Evolutionary conservation across 2,797 vertebrate genomes (phyloP), one percentile per base, ranked within the genome.

Genomic region (Anabas testudineus): DNA sequence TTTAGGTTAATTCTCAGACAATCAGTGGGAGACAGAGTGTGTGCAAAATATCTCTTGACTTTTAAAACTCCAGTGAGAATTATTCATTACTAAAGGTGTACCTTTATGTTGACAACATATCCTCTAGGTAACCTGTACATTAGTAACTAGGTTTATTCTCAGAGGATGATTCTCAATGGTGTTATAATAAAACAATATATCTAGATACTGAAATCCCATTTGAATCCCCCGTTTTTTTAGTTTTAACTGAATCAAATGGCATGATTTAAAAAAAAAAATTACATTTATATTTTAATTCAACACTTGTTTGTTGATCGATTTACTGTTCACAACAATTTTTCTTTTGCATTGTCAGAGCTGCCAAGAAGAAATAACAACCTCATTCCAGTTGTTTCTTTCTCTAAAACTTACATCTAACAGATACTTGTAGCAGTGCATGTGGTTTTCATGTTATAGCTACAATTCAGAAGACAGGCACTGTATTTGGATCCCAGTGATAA

Each of bases 201-300:
- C 18, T 36, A 41, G 7, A 5, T 18, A 21, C 28, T 41, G 2
- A 54, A 67, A 47, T 74, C 16, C 41, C 15, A 68, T 66, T 63
- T 45, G 53, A 45, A 43, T 59, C 16, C 13, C 9, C 10, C 7
- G 2, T 45, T 18, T 45, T 36, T 41, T 69, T 34, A 48, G 8
- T 74, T 74, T 15, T 64, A 39, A 52, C 34, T 55, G 55, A 61
- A 55, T 71, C 32, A 63, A 58, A 78, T 69, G 48, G 64, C 63
- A 65, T 76, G 48, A 21, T 28, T n/a, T n/a, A n/a, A n/a, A n/a
- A n/a, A 66, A 30, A 80, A 60, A 74, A 7, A 28, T 3, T n/a
- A 69, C 39, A 18, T 39, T 57, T 36, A 57, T 61, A 15, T 28
- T 62, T 58, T 46, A 47, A 70, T 52, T 37, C 21, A 34, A 53